Evolutionary conservation across 2,888 invertebrate genomes (phyloP).

Genomic region (Acanthoscelides obtectus): DNA sequence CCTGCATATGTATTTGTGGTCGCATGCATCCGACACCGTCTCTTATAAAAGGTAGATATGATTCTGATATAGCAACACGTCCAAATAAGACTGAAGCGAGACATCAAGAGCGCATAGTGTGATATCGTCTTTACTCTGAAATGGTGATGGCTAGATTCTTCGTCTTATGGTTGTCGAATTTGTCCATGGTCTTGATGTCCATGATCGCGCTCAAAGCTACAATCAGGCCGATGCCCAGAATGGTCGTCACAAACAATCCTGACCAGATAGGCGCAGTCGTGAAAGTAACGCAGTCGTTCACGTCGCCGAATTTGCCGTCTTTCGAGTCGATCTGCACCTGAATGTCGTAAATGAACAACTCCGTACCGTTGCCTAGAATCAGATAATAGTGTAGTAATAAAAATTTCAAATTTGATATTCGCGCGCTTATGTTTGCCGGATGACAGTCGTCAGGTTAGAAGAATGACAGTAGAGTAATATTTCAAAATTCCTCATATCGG

Average conservation of each 20-base stretch:
- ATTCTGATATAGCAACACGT: too few species aligned
- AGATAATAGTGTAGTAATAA: too few species aligned
- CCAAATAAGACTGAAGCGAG: too few species aligned
- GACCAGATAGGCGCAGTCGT: conserved; percentile 72
- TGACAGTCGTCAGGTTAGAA: too few species aligned
- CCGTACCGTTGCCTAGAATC: conserved; percentile 25
- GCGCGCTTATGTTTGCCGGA: too few species aligned
- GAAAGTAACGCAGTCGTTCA: conserved; percentile 70
- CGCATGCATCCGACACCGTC: too few species aligned
- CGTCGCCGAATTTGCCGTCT: conserved; percentile 49
- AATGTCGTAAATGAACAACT: conserved; percentile 40
- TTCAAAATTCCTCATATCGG: too few species aligned
- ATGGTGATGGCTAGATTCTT: conserved; percentile 62
- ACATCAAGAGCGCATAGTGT: too few species aligned
- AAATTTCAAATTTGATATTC: too few species aligned
- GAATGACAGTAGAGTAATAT: too few species aligned
- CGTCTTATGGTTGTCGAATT: conserved; percentile 78
- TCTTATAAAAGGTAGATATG: too few species aligned
- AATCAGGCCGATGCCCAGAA: conserved; percentile 60
- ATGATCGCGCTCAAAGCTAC: conserved; percentile 66
- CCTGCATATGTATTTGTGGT: too few species aligned
- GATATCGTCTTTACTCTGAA: conserved; percentile 31
- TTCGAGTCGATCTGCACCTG: conserved; percentile 47
- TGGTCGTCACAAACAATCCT: conserved; percentile 60
- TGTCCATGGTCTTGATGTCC: conserved; percentile 74